phyloP scores from a whole-genome alignment of 2,888 invertebrate species.

The Rhamphomyia laevipes region DNA sequence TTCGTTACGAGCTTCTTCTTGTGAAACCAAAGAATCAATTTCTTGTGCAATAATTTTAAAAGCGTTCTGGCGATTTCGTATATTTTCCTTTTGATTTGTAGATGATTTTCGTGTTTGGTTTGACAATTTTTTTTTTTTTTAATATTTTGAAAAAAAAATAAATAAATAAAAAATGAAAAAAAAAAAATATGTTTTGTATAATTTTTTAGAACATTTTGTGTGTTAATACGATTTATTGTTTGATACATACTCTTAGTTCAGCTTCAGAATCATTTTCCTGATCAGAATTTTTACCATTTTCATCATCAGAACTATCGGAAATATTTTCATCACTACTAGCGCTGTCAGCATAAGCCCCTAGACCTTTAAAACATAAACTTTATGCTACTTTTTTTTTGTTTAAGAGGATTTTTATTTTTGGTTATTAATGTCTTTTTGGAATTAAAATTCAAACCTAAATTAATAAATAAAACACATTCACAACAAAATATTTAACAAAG shows the following conservation, averaged over 20 bases:
- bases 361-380: constrained; percentile 47
- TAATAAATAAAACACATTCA: no score
- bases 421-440: no score
- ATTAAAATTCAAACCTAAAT: no score
- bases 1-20: constrained; percentile 1
- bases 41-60: constrained; percentile 13
- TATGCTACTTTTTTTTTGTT: constrained; percentile 22
- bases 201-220: neutral
- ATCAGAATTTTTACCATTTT: constrained; percentile 37
- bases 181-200: neutral
- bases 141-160: neutral
- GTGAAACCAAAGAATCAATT: constrained; percentile 8
- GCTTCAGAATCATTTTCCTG: constrained; percentile 52
- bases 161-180: constrained; percentile 1
- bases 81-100: constrained; percentile 9
- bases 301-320: constrained; percentile 40
- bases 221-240: neutral
- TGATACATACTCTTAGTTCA: constrained; percentile 51
- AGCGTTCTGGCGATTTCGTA: constrained; percentile 9
- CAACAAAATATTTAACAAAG: no score
- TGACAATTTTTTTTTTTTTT: neutral
- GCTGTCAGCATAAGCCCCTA: constrained; percentile 74
- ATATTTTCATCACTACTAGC: constrained; percentile 45
- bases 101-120: no score
- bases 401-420: constrained; percentile 13